Evolutionary conservation across 2,797 vertebrate species (phyloP), one percentile per base, ranked within the genome.

Genomic region (Bradypodion pumilum): DNA sequence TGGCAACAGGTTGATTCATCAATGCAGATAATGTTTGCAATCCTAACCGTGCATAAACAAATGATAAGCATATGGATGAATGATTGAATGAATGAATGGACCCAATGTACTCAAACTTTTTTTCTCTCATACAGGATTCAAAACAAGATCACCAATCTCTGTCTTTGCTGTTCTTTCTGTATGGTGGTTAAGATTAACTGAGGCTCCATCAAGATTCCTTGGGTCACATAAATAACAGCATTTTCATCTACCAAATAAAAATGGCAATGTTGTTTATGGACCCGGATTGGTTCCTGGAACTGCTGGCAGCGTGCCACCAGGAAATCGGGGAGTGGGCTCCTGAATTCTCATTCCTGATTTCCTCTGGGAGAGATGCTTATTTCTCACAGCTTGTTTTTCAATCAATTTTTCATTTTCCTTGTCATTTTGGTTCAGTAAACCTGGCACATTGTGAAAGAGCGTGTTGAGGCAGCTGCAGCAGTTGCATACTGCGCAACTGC

Each of bases 351-450:
- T 52, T 83, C 0, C 49, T 73, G 63, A 87, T 87, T 91, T 85
- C 74, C 23, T 29, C 59, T 5, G 63, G 69, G 42, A 78, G 62
- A 1, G 44, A 76, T 49, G 19, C 1, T 8, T 32, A 87, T 65
- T 78, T 74, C 75, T 32, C 37, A 76, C 65, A 86, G 37, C 35
- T 3, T 2, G 32, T 82, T 44, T 6, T 75, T 80, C 74, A 73
- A 83, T 72, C 37, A 73, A 87, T 84, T 35, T 29, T 87, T 59
- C 65, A 74, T 56, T 87, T 7, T 0, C 23, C 23, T 2, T 0
- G 0, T 19, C 32, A 40, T 40, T 85, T 70, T 16, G n/a, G 76
- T 78, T 88, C 74, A 89, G 80, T 72, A 85, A 86, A 27, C 84
- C 44, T 63, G 75, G 42, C 1, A 15, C 19, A 80, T 62, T 29